Percentiles rank a stretch among this genome's conserved stretches.
Conservation (phyloP, 1,140 invertebrate species). For the Drosophila bocqueti region DNA sequence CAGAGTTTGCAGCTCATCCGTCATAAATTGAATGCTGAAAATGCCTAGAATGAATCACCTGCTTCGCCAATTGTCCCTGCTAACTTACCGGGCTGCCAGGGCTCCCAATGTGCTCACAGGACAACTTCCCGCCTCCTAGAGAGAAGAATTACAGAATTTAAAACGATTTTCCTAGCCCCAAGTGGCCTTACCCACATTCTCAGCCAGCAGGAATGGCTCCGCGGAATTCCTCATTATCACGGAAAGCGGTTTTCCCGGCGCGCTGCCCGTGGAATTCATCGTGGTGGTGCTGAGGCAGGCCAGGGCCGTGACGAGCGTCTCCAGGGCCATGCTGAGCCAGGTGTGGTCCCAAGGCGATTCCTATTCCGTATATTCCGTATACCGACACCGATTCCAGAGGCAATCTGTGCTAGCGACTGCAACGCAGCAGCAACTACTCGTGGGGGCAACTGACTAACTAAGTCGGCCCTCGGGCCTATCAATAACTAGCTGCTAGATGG, state of each 20-base stretch:
- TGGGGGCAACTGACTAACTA: conserved; percentile 12
- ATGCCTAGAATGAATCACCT: background rate
- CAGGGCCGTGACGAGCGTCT: conserved; percentile 63
- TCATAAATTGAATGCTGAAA: conserved; percentile 48
- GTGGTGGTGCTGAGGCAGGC: conserved; percentile 61
- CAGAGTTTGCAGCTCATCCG: conserved; percentile 38
- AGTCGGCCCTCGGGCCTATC: conserved; percentile 11
- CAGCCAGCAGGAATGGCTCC: conserved; percentile 31
- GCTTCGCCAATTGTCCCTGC: background rate
- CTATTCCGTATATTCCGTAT: background rate
- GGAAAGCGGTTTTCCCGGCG: conserved; percentile 10
- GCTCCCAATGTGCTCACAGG: conserved; percentile 43
- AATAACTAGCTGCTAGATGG: background rate
- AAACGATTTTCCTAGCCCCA: background rate
- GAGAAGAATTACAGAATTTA: too few relatives aligned
- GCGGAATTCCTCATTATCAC: conserved; percentile 54
- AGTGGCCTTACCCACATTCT: conserved; percentile 42
- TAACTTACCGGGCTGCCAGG: conserved; percentile 53
- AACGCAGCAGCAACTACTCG: conserved; percentile 22
- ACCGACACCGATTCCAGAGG: background rate
- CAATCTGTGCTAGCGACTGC: conserved; percentile 37
- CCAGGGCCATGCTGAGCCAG: conserved; percentile 49
- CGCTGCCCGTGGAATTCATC: conserved; percentile 8
- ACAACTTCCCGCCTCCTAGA: conserved; percentile 29
- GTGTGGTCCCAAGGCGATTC: background rate